phyloP scores from a whole-genome alignment of 2,888 invertebrate genomes.

The Prosapia bicincta region DNA sequence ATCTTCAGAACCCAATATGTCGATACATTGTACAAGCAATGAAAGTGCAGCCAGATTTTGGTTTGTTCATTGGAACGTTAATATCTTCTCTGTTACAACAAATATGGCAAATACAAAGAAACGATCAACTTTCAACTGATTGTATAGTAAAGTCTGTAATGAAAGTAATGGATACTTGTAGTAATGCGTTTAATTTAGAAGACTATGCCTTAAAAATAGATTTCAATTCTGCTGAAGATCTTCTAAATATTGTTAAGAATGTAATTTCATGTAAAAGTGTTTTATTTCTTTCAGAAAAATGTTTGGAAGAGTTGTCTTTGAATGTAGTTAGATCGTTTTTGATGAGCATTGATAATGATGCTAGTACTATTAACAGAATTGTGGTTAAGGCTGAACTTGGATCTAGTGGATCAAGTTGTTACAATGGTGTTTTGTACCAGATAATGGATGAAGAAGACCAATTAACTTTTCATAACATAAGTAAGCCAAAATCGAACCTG shows the following conservation, averaged over 20 bases:
- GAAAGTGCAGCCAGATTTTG: constrained; percentile 12
- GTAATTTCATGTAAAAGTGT: constrained; percentile 12
- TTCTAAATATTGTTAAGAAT: constrained; percentile 7
- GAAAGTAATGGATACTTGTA: constrained; percentile 2
- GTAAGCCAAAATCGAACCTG: background rate
- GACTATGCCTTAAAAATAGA: background rate
- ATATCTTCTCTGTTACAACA: constrained; percentile 13
- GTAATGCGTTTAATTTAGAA: background rate
- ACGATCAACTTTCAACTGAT: background rate
- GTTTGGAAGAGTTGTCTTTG: constrained; percentile 2
- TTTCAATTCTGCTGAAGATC: constrained; percentile 12
- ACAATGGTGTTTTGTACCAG: constrained; percentile 15
- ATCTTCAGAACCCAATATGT: constrained; percentile 16
- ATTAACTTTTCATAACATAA: background rate
- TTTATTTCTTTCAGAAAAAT: constrained; percentile 5
- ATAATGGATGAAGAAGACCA: background rate
- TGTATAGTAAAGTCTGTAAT: background rate
- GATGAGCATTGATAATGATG: constrained; percentile 15
- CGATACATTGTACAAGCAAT: constrained; percentile 12
- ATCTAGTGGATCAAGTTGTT: background rate
- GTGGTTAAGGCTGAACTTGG: constrained; percentile 9
- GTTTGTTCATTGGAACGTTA: constrained; percentile 16
- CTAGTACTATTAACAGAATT: constrained; percentile 1
- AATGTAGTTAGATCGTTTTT: constrained; percentile 20
- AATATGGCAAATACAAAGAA: background rate